A percentile compares a stretch with the other conserved stretches of the same genome.
Evolutionary conservation across 2,888 invertebrate species (phyloP).

Genomic region (Orthosia cruda): DNA sequence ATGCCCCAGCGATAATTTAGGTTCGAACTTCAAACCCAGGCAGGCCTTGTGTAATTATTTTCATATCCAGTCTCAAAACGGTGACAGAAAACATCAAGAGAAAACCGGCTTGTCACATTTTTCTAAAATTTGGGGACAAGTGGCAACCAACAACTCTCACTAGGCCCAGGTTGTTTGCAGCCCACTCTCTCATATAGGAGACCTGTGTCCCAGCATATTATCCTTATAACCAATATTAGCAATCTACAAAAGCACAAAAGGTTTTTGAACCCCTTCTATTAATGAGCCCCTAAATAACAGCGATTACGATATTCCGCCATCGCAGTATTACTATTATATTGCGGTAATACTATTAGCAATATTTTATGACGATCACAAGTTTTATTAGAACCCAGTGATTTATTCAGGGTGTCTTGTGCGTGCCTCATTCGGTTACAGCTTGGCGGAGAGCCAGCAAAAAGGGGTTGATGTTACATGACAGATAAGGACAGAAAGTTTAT

Average conservation of each 20-base stretch:
- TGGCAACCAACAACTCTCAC: too few species aligned
- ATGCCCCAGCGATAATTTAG: too few species aligned
- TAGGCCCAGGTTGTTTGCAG: too few species aligned
- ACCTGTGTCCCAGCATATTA: too few species aligned
- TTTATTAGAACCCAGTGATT: slow-evolving; percentile 49
- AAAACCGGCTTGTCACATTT: too few species aligned
- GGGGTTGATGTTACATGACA: slow-evolving; percentile 18
- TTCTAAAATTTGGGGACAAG: too few species aligned
- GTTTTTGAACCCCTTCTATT: background rate
- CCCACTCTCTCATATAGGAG: too few species aligned
- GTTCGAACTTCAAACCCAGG: too few species aligned
- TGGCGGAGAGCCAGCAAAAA: slow-evolving; percentile 50
- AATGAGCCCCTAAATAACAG: slow-evolving; percentile 13
- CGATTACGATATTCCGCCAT: background rate
- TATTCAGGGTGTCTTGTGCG: slow-evolving; percentile 35
- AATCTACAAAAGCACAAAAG: background rate
- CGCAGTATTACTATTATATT: slow-evolving; percentile 9
- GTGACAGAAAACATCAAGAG: too few species aligned
- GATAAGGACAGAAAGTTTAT: slow-evolving; percentile 10
- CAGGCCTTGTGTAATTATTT: too few species aligned
- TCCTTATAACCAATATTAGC: too few species aligned
- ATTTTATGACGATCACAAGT: slow-evolving; percentile 61
- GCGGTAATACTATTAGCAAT: slow-evolving; percentile 36
- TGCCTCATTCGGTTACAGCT: slow-evolving; percentile 41
- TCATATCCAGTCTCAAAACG: too few species aligned